Evolutionary conservation across 2,797 vertebrate genomes (phyloP), one percentile per base, ranked within the genome.

Genomic region (Cryptoblepharus egeriae): DNA sequence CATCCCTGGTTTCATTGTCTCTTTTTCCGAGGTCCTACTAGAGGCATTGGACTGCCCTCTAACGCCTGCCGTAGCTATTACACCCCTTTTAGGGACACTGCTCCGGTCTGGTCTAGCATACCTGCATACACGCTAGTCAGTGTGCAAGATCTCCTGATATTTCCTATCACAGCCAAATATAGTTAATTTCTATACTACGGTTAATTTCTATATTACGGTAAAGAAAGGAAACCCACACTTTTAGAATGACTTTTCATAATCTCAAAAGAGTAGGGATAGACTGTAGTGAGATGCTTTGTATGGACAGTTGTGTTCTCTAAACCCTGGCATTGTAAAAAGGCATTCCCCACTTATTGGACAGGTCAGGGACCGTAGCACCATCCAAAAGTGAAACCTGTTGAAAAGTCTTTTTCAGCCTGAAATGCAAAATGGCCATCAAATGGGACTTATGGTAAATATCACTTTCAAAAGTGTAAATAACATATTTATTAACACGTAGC

Each of bases 1-100:
- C 83, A 94, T 90, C 86, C 86, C 82, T 88, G 87, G 83, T 92
- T 87, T 80, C 0, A 0, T 83, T 80, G 85, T 89, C 90, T 88
- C 90, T 92, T 89, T 92, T 87, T 91, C 77, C 77, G 20, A 75
- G 39, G 28, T 12, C 39, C 52, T 45, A 16, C 64, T 8, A 24
- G 58, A 79, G 39, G 77, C 70, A 30, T 68, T 79, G 68, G 49
- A 58, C 82, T 74, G 82, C 82, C 70, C 82, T 67, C 82, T 68
- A 7, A 63, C 74, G 82, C 49, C 45, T 55, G 16, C 26, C 26
- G 42, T 10, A 39, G 52, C 16, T 32, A 73, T 79, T 65, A 60
- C 71, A 67, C 28, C 18, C 45, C 22, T 26, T 22, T 67, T 2
- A 22, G 18, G 28, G 26, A 65, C 15, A 3, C 4, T 2, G n/a